These are phyloP conservation scores for Mormyrops boulengeri DNA, from an alignment of 2,797 vertebrate genomes.

Conservation along the genomic window DNA sequence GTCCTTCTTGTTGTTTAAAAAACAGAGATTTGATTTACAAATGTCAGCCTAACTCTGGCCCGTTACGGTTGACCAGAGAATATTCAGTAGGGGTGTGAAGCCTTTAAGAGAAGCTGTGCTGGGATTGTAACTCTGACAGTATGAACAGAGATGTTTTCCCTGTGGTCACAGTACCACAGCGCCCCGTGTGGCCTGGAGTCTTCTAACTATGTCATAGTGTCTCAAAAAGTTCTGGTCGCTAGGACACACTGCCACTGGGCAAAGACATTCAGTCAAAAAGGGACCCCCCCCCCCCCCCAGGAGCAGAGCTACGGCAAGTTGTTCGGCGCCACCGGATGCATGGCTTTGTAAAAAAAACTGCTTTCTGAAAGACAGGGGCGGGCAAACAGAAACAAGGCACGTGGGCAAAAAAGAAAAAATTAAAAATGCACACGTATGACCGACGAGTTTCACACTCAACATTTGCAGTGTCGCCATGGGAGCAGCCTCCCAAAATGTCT, in stretches of 20 bases:
- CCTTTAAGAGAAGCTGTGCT: background rate
- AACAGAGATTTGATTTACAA: background rate
- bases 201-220: background rate
- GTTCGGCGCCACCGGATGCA: background rate
- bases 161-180: background rate
- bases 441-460: background rate
- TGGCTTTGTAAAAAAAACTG: background rate
- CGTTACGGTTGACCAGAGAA: background rate
- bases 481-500: slow-evolving; percentile 42
- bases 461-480: slow-evolving; percentile 5
- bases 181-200: background rate
- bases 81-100: background rate
- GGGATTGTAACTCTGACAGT: background rate
- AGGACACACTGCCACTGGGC: background rate
- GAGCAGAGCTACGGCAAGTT: background rate
- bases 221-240: background rate
- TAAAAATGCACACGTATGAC: background rate
- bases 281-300: background rate
- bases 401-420: background rate
- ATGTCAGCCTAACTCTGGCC: background rate
- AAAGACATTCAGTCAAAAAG: background rate
- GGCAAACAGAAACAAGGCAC: background rate
- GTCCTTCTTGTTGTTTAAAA: background rate
- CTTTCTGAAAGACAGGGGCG: background rate
- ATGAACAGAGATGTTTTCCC: background rate